Evolutionary conservation across 1,140 invertebrate genomes (phyloP).

Genomic region (Oryctes rhinoceros): DNA sequence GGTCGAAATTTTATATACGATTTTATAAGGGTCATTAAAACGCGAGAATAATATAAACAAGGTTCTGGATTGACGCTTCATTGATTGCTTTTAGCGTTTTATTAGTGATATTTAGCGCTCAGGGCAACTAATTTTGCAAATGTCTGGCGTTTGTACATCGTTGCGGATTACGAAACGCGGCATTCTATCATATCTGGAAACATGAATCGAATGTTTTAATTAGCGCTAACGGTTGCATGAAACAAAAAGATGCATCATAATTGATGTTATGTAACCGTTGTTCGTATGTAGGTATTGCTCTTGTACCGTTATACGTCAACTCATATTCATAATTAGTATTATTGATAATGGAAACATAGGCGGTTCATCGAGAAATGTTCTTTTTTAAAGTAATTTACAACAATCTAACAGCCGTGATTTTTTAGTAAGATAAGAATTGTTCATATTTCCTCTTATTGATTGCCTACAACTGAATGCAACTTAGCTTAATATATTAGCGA

Average conservation of each 20-base stretch:
- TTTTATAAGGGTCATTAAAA: conserved; percentile 31
- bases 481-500: too few relatives aligned
- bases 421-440: too few relatives aligned
- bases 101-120: neutral
- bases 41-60: conserved; percentile 11
- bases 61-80: neutral
- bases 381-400: too few relatives aligned
- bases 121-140: neutral
- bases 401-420: too few relatives aligned
- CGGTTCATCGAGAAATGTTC: too few relatives aligned
- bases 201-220: neutral
- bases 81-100: conserved; percentile 21
- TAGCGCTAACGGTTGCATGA: neutral
- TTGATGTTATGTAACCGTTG: neutral
- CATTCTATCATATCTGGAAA: neutral
- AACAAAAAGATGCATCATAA: neutral
- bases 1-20: conserved; percentile 28
- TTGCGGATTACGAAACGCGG: neutral
- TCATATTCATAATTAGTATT: too few relatives aligned
- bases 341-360: too few relatives aligned
- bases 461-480: too few relatives aligned
- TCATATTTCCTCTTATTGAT: too few relatives aligned
- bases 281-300: too few relatives aligned
- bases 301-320: too few relatives aligned
- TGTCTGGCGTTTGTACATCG: neutral